Conservation (phyloP, 1,140 invertebrate species). For the Achatina immaculata region DNA sequence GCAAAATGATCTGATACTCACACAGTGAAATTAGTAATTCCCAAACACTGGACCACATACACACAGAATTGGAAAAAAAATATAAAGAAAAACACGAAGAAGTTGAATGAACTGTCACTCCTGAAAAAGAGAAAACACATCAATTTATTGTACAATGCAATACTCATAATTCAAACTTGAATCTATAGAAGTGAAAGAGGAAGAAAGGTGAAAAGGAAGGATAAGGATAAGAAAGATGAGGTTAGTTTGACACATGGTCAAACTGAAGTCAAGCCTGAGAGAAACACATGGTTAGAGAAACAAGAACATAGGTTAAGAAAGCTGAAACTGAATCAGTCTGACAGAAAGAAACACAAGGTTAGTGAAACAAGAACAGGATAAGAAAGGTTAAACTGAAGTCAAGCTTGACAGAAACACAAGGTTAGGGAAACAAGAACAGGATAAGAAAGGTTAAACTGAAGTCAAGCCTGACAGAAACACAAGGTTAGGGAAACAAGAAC, state of each 20-base stretch:
- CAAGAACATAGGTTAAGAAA: no score
- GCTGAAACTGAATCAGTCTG: no score
- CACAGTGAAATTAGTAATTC: conserved; percentile 77
- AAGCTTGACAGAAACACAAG: no score
- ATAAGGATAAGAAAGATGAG: not conserved
- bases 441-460: no score
- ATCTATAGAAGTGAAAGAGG: not conserved
- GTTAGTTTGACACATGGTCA: not conserved
- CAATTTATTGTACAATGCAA: not conserved
- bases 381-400: no score
- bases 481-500: no score
- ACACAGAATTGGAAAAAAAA: conserved; percentile 98
- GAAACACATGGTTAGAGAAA: no score
- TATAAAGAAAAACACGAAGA: conserved; percentile 99
- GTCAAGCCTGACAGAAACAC: no score
- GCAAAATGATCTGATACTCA: conserved; percentile 52
- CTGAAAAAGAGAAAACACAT: conserved; percentile 62
- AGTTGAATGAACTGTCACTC: conserved; percentile 97
- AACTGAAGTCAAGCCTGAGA: not conserved
- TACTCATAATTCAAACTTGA: not conserved
- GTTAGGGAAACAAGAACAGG: no score
- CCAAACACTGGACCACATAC: conserved; percentile 85
- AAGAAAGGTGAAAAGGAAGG: not conserved
- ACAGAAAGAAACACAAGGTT: no score
- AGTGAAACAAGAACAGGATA: no score